Percentiles rank a stretch among this genome's conserved stretches.
Evolutionary conservation across 30 jellyfish, hydroid and myxozoan genomes (phyloP).

Genomic region (Sanderia malayensis): DNA sequence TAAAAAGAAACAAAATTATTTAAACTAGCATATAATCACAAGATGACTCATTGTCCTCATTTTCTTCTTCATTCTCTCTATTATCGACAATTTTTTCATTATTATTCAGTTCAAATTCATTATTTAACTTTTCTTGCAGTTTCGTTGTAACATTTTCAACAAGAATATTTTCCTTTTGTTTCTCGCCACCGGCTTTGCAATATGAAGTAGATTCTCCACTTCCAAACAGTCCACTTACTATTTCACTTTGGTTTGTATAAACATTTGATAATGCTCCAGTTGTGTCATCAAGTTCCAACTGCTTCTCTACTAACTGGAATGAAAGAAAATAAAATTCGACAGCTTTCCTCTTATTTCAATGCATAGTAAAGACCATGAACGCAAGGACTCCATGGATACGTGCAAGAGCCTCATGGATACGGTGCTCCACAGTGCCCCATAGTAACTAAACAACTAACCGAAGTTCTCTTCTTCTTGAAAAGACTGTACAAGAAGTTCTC

Average conservation of each 20-base stretch:
- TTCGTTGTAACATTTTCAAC: constrained; percentile 29
- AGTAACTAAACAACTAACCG: no score
- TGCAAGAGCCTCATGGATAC: no score
- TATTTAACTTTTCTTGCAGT: constrained; percentile 11
- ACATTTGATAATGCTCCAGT: constrained; percentile 28
- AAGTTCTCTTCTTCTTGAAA: no score
- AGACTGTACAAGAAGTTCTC: no score
- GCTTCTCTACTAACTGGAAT: constrained; percentile 42
- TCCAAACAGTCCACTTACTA: neutral
- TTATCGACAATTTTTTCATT: neutral
- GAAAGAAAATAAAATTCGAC: no score
- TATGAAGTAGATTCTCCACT: no score
- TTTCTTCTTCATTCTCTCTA: constrained; percentile 14
- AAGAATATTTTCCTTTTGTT: constrained; percentile 5
- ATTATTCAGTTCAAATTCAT: constrained; percentile 1
- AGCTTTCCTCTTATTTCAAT: no score
- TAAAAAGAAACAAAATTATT: no score
- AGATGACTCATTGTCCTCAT: constrained; percentile 19
- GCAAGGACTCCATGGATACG: no score
- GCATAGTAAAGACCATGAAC: no score
- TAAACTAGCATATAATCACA: constrained; percentile 53
- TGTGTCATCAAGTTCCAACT: constrained; percentile 39
- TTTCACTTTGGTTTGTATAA: constrained; percentile 19
- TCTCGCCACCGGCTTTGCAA: neutral
- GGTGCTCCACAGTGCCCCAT: no score